Conservation (phyloP, 2,113 vertebrate species). For the Pantherophis guttatus region DNA sequence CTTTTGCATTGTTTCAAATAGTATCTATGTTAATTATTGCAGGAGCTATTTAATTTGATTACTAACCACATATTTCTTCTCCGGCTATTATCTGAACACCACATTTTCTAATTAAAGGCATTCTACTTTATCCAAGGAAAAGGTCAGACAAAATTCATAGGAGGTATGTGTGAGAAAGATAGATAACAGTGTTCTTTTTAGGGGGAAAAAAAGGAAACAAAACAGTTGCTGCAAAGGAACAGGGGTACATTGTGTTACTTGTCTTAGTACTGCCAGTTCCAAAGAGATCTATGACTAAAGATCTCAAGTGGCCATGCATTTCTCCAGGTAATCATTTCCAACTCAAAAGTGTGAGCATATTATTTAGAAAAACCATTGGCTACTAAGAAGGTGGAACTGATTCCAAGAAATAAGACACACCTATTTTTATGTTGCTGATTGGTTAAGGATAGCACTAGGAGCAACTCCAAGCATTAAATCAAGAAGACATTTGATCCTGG, state of each 20-base stretch:
- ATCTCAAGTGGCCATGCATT: constrained; percentile 53
- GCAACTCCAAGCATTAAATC: not conserved
- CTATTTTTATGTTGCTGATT: constrained; percentile 55
- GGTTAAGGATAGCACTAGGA: constrained; percentile 40
- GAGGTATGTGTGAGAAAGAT: not conserved
- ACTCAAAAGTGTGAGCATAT: constrained; percentile 21
- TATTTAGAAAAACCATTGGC: constrained; percentile 26
- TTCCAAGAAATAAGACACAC: constrained; percentile 16
- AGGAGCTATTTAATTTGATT: not conserved
- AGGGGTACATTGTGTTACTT: constrained; percentile 43
- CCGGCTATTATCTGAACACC: not conserved
- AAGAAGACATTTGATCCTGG: constrained; percentile 8
- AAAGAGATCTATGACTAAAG: constrained; percentile 40
- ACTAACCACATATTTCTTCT: not conserved
- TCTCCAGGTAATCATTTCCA: constrained; percentile 47
- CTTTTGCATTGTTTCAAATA: not conserved
- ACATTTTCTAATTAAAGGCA: constrained; percentile 5
- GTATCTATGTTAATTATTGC: not conserved
- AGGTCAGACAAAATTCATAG: not conserved
- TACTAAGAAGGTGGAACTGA: constrained; percentile 27
- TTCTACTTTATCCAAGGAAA: constrained; percentile 6
- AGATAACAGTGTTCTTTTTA: not conserved
- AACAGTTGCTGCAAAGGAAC: constrained; percentile 49
- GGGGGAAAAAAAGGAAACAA: constrained; percentile 22
- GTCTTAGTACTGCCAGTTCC: constrained; percentile 39